Evolutionary conservation across 2,888 invertebrate genomes (phyloP).

Genomic region (Gymnoscelis rufifasciata): DNA sequence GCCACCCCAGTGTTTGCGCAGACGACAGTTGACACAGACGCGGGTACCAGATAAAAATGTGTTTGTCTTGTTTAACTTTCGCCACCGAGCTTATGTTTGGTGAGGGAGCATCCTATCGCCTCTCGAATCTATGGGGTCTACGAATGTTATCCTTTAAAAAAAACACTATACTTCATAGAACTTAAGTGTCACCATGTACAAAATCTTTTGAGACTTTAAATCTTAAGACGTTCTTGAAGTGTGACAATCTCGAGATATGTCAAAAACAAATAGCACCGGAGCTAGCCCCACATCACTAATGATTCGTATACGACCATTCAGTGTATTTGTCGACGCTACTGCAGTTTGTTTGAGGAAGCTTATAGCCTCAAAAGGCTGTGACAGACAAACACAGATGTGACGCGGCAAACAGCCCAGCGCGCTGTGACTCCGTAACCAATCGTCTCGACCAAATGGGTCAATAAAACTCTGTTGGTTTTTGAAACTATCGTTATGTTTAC

Average conservation of each 20-base stretch:
- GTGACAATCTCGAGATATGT: slow-evolving; percentile 6
- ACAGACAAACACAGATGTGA: slow-evolving; percentile 73
- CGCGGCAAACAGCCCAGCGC: slow-evolving; percentile 55
- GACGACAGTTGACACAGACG: slow-evolving; percentile 60
- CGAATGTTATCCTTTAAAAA: slow-evolving; percentile 24
- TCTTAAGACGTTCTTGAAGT: slow-evolving; percentile 2
- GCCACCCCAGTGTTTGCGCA: slow-evolving; percentile 66
- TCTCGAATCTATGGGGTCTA: slow-evolving; percentile 21
- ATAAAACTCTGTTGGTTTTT: slow-evolving; percentile 56
- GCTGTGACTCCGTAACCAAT: slow-evolving; percentile 51
- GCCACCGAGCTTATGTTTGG: slow-evolving; percentile 56
- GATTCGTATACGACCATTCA: slow-evolving; percentile 45
- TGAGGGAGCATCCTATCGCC: slow-evolving; percentile 38
- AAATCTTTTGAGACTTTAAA: background rate
- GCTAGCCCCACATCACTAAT: slow-evolving; percentile 40
- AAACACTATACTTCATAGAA: slow-evolving; percentile 12
- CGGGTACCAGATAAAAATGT: slow-evolving; percentile 68
- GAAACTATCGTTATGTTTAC: slow-evolving; percentile 46
- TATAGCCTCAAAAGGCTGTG: slow-evolving; percentile 64
- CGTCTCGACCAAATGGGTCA: slow-evolving; percentile 50
- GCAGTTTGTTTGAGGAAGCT: slow-evolving; percentile 61
- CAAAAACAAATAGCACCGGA: slow-evolving; percentile 14
- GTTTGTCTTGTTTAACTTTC: slow-evolving; percentile 63
- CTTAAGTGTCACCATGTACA: background rate
- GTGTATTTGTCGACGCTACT: slow-evolving; percentile 55